These are phyloP conservation scores for Cololabis saira DNA, from an alignment of 2,113 vertebrate genomes.

Conservation along the genomic window DNA sequence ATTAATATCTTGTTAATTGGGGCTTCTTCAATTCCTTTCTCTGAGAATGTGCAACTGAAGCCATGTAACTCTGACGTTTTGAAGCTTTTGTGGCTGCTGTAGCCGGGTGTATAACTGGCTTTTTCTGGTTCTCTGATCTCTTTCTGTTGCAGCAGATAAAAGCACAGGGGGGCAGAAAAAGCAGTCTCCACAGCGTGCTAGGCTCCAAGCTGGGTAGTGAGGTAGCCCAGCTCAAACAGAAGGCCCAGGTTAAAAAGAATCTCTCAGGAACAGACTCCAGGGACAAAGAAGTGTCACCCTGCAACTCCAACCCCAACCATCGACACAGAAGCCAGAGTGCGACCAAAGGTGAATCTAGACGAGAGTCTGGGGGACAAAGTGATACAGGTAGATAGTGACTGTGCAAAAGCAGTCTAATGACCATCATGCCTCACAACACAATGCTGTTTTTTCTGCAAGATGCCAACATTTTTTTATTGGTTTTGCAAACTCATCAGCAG, in stretches of 20 bases:
- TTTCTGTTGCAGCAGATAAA: constrained; percentile 81
- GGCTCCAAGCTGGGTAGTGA: constrained; percentile 77
- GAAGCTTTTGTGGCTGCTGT: constrained; percentile 48
- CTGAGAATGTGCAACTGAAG: constrained; percentile 47
- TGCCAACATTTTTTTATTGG: background rate
- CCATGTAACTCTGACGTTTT: constrained; percentile 47
- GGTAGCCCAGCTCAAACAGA: constrained; percentile 87
- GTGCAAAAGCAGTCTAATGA: constrained; percentile 1
- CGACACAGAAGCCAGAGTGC: constrained; percentile 80
- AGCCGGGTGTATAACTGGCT: constrained; percentile 55
- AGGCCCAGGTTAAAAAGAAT: constrained; percentile 84
- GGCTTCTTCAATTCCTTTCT: constrained; percentile 41
- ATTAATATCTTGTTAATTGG: constrained; percentile 59
- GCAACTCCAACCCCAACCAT: constrained; percentile 83
- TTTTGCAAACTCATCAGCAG: constrained; percentile 62
- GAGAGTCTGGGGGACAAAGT: constrained; percentile 78
- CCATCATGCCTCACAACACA: background rate
- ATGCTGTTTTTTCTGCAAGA: background rate
- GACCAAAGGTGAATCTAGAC: constrained; percentile 73
- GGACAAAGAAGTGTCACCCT: constrained; percentile 80
- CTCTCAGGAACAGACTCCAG: constrained; percentile 80
- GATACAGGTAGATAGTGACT: constrained; percentile 77
- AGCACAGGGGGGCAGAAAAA: constrained; percentile 82
- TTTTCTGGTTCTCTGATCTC: constrained; percentile 50
- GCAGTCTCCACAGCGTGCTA: constrained; percentile 73